A percentile compares a stretch with the other conserved stretches of the same genome.
phyloP scores from a whole-genome alignment of 1,140 invertebrate species.

The Macrostomum lignano region DNA sequence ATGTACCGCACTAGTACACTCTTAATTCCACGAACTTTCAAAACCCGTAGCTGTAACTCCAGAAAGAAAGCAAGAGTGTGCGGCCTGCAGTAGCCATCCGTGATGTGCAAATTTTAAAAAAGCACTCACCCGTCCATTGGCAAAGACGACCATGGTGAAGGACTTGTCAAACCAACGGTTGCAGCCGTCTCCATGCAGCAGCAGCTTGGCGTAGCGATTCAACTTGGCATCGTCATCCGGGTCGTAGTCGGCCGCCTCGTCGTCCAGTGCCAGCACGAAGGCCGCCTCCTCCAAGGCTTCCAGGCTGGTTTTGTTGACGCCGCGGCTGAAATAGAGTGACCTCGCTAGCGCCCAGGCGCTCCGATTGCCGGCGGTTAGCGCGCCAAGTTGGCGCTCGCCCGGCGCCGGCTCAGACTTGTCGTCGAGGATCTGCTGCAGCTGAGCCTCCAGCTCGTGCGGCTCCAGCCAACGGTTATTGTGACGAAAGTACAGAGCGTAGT shows the following conservation, averaged over 20 bases:
- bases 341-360: conserved; percentile 59
- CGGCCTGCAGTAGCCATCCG: too few species aligned
- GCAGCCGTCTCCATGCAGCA: conserved; percentile 77
- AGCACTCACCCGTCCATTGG: conserved; percentile 55
- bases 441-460: conserved; percentile 53
- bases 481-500: conserved; percentile 71
- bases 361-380: conserved; percentile 59
- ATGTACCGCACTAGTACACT: too few species aligned
- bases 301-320: conserved; percentile 5
- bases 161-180: conserved; percentile 98
- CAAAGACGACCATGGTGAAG: conserved; percentile 72
- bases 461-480: conserved; percentile 47
- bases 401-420: conserved; percentile 37
- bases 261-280: conserved; percentile 64
- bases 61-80: too few species aligned
- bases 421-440: conserved; percentile 55
- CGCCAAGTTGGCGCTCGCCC: conserved; percentile 59
- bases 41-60: too few species aligned
- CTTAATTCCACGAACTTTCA: too few species aligned
- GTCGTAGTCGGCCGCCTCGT: conserved; percentile 17
- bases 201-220: neutral
- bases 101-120: too few species aligned
- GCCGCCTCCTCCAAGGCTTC: conserved; percentile 33
- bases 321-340: conserved; percentile 30
- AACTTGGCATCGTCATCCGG: neutral